Evolutionary conservation across 2,888 invertebrate genomes (phyloP).

Genomic region (Bruchidius siliquastri): DNA sequence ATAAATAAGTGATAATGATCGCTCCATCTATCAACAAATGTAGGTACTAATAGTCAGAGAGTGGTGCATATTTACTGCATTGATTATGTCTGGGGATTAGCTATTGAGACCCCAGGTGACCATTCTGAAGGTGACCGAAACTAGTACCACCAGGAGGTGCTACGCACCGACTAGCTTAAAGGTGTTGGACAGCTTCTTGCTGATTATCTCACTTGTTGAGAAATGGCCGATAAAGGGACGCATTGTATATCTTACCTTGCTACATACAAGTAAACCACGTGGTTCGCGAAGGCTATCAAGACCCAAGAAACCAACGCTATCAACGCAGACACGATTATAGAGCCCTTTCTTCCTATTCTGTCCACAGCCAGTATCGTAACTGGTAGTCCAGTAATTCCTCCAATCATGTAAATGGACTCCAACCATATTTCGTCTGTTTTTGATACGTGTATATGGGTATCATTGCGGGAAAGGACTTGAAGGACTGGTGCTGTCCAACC

Average conservation of each 20-base stretch:
- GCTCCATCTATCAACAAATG: no score
- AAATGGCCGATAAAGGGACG: no score
- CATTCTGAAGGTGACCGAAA: no score
- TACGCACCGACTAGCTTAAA: no score
- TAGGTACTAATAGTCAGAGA: no score
- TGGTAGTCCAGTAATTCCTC: constrained; percentile 40
- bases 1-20: no score
- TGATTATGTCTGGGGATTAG: no score
- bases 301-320: constrained; percentile 42
- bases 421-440: constrained; percentile 34
- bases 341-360: constrained; percentile 39
- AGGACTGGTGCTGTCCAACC: constrained; percentile 46
- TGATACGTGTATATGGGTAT: constrained; percentile 36
- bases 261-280: constrained; percentile 37
- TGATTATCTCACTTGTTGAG: no score
- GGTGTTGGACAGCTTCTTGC: no score
- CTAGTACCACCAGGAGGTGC: no score
- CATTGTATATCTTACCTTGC: constrained; percentile 22
- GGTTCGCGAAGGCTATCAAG: constrained; percentile 38
- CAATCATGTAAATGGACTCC: constrained; percentile 36
- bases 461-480: constrained; percentile 34
- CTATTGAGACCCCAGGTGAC: no score
- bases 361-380: constrained; percentile 41
- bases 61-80: no score
- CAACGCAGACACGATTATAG: constrained; percentile 41